phyloP scores from a whole-genome alignment of 2,888 invertebrate genomes.

The Agrochola circellaris region DNA sequence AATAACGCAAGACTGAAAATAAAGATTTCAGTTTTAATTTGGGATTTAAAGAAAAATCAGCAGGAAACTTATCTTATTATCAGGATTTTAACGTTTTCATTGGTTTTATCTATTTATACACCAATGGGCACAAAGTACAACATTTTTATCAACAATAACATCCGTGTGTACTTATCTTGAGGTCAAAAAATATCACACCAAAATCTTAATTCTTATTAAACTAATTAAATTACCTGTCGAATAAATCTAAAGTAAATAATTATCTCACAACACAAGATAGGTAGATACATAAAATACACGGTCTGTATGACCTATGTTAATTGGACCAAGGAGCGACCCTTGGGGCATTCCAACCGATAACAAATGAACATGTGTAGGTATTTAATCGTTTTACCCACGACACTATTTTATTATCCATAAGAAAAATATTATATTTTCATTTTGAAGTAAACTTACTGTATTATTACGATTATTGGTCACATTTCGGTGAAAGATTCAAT shows the following conservation, averaged over 20 bases:
- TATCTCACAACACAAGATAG: conserved; percentile 33
- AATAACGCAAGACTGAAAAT: not conserved
- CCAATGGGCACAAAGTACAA: not conserved
- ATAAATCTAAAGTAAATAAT: conserved; percentile 28
- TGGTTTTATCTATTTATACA: conserved; percentile 1
- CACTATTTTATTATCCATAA: conserved; percentile 33
- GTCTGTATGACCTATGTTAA: conserved; percentile 77
- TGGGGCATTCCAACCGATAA: conserved; percentile 72
- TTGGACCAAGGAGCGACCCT: conserved; percentile 82
- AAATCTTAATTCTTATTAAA: not conserved
- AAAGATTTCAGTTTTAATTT: not conserved
- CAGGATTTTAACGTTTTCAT: not conserved
- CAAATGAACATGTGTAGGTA: conserved; percentile 64
- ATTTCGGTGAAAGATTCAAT: conserved; percentile 30
- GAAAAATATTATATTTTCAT: conserved; percentile 24
- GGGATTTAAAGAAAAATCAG: not conserved
- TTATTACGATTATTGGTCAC: conserved; percentile 20
- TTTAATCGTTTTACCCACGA: conserved; percentile 52
- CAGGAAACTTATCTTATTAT: not conserved
- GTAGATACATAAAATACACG: conserved; percentile 52
- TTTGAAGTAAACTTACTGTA: not conserved
- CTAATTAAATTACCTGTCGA: conserved; percentile 34
- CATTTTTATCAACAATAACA: conserved; percentile 13
- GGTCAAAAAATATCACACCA: not conserved
- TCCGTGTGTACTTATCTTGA: conserved; percentile 5